Percentiles rank a stretch among this genome's conserved stretches.
phyloP scores from a whole-genome alignment of 2,888 invertebrate species.

The Phasia obesa region DNA sequence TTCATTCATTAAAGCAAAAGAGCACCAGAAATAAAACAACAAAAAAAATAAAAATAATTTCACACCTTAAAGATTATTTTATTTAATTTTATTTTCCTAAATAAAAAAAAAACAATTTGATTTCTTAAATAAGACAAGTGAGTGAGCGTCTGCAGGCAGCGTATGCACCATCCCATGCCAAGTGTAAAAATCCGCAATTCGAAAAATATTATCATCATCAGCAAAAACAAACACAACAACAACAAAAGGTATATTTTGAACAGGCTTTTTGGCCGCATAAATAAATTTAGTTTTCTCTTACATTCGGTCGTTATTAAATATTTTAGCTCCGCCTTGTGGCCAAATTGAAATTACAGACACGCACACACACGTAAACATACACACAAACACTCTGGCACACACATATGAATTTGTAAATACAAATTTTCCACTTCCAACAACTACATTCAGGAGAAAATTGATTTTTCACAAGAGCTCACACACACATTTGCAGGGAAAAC shows the following conservation, averaged over 20 bases:
- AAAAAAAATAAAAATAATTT: slow-evolving; percentile 47
- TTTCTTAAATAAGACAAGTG: slow-evolving; percentile 47
- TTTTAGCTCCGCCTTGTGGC: slow-evolving; percentile 78
- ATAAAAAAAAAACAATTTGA: too few species aligned
- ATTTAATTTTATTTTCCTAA: slow-evolving; percentile 56
- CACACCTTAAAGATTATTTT: slow-evolving; percentile 64
- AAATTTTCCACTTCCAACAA: slow-evolving; percentile 41
- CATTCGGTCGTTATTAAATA: slow-evolving; percentile 46
- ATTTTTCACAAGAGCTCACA: slow-evolving; percentile 9
- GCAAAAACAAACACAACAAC: slow-evolving; percentile 59
- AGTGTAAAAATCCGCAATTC: slow-evolving; percentile 68
- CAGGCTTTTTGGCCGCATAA: slow-evolving; percentile 68
- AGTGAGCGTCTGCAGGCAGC: neutral
- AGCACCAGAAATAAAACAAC: neutral
- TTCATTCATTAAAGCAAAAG: slow-evolving; percentile 27
- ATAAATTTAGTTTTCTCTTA: slow-evolving; percentile 66
- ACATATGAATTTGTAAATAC: neutral
- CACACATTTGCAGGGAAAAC: slow-evolving; percentile 8
- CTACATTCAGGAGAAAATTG: slow-evolving; percentile 26
- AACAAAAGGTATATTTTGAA: slow-evolving; percentile 10
- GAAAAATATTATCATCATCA: slow-evolving; percentile 29
- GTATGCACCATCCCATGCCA: slow-evolving; percentile 34
- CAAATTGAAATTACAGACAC: slow-evolving; percentile 65
- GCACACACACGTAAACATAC: slow-evolving; percentile 14
- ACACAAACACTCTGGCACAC: slow-evolving; percentile 1